A percentile compares a stretch with the other conserved stretches of the same genome.
Conservation (phyloP, 2,113 vertebrate genomes). For the Bombycilla garrulus region DNA sequence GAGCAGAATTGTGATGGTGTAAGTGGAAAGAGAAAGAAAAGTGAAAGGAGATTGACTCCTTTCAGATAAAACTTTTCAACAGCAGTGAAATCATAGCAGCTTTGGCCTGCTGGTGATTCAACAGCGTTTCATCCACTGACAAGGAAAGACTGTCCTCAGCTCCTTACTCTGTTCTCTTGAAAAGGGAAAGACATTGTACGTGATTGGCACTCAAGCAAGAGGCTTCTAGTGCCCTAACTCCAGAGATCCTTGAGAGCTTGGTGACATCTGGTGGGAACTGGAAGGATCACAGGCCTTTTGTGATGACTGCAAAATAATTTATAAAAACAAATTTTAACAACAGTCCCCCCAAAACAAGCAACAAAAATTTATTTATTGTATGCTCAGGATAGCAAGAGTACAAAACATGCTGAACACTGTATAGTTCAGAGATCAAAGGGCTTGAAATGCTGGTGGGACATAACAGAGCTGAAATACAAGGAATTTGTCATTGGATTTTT, state of each 20-base stretch:
- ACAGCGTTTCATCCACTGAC: neutral
- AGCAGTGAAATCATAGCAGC: neutral
- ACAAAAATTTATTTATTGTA: neutral
- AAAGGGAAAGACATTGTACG: fast-evolving
- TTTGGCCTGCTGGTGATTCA: neutral
- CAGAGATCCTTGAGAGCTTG: neutral
- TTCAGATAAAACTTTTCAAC: neutral
- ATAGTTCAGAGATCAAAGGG: neutral
- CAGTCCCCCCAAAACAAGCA: neutral
- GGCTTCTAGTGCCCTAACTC: neutral
- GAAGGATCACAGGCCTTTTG: neutral
- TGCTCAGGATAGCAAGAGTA: neutral
- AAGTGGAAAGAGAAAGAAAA: neutral
- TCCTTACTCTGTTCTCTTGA: neutral
- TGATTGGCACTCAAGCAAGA: neutral
- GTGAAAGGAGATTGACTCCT: neutral
- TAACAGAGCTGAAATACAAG: neutral
- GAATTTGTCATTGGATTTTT: neutral
- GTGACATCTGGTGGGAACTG: conserved; percentile 55
- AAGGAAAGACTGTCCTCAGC: neutral
- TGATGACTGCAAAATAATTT: neutral
- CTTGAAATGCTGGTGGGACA: neutral
- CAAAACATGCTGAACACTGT: neutral
- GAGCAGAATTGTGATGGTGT: neutral
- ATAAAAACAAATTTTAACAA: neutral